A percentile compares a stretch with the other conserved stretches of the same genome.
These are phyloP conservation scores for Drosophila infuscata DNA, from an alignment of 2,888 invertebrate species.

Conservation along the genomic window DNA sequence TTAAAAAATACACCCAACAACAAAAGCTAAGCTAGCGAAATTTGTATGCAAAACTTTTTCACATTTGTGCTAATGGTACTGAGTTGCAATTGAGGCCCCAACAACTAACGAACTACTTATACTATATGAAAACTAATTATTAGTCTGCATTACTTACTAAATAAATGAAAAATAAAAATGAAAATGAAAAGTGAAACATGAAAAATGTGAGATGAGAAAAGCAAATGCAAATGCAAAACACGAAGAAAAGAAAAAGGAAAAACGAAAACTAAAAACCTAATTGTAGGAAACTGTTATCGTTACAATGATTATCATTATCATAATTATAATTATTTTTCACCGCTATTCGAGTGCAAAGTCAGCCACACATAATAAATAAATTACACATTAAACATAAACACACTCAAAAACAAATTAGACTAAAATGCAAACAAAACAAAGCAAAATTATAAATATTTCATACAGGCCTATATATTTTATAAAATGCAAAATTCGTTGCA, in stretches of 20 bases:
- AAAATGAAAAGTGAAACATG: background rate
- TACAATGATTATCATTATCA: conserved; percentile 58
- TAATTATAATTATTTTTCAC: conserved; percentile 63
- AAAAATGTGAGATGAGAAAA: background rate
- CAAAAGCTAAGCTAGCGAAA: conserved; percentile 59
- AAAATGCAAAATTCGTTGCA: conserved; percentile 33
- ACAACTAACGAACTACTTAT: conserved; percentile 70
- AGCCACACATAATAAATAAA: conserved; percentile 32
- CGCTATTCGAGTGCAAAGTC: conserved; percentile 53
- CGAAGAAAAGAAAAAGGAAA: background rate
- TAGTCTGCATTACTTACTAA: conserved; percentile 57
- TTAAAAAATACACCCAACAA: conserved; percentile 28
- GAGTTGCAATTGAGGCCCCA: conserved; percentile 73
- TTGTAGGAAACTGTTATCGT: conserved; percentile 69
- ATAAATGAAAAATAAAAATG: conserved; percentile 7
- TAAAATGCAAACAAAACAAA: conserved; percentile 50
- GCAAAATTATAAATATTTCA: conserved; percentile 39
- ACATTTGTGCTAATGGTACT: conserved; percentile 72
- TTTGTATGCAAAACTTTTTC: conserved; percentile 57
- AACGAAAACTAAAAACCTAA: conserved; percentile 65
- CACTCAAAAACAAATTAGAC: conserved; percentile 65
- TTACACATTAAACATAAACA: conserved; percentile 20
- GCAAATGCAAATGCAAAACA: conserved; percentile 18
- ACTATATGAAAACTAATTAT: conserved; percentile 68
- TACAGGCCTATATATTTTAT: conserved; percentile 62